These are phyloP conservation scores for Sphaeramia orbicularis DNA, from an alignment of 2,797 vertebrate species.

Conservation along the genomic window DNA sequence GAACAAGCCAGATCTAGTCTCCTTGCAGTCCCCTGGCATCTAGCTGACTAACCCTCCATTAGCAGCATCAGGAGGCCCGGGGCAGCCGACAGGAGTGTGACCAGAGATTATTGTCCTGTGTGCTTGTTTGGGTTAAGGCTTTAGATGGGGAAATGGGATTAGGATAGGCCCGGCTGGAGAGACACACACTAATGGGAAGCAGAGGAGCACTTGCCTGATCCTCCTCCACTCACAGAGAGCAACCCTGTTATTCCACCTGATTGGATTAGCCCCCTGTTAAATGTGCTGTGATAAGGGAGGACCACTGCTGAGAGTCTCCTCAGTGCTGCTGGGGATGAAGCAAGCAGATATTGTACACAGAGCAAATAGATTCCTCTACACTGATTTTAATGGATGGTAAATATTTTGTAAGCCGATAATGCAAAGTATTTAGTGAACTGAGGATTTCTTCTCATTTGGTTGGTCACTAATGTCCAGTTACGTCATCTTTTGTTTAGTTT, in stretches of 20 bases:
- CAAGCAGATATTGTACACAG: slow-evolving; percentile 56
- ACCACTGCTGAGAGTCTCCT: slow-evolving; percentile 76
- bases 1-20: slow-evolving; percentile 58
- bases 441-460: background rate
- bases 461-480: slow-evolving; percentile 22
- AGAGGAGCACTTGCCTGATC: slow-evolving; percentile 80
- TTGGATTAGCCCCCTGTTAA: slow-evolving; percentile 87
- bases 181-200: slow-evolving; percentile 84
- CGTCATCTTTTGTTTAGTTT: slow-evolving; percentile 38
- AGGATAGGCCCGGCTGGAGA: slow-evolving; percentile 82
- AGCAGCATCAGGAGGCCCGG: slow-evolving; percentile 75
- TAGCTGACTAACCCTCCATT: slow-evolving; percentile 70
- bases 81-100: slow-evolving; percentile 81
- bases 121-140: slow-evolving; percentile 88
- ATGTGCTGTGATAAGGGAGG: slow-evolving; percentile 84
- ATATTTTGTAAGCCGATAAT: slow-evolving; percentile 8
- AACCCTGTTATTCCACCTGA: slow-evolving; percentile 85
- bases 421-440: background rate
- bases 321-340: slow-evolving; percentile 56
- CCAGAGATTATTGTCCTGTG: slow-evolving; percentile 85
- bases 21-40: slow-evolving; percentile 68
- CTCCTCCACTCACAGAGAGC: slow-evolving; percentile 80
- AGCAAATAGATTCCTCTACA: slow-evolving; percentile 62
- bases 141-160: slow-evolving; percentile 88
- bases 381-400: slow-evolving; percentile 31